These are phyloP conservation scores for Ophthalmolycus amberensis DNA, from an alignment of 2,113 vertebrate genomes.

Conservation along the genomic window DNA sequence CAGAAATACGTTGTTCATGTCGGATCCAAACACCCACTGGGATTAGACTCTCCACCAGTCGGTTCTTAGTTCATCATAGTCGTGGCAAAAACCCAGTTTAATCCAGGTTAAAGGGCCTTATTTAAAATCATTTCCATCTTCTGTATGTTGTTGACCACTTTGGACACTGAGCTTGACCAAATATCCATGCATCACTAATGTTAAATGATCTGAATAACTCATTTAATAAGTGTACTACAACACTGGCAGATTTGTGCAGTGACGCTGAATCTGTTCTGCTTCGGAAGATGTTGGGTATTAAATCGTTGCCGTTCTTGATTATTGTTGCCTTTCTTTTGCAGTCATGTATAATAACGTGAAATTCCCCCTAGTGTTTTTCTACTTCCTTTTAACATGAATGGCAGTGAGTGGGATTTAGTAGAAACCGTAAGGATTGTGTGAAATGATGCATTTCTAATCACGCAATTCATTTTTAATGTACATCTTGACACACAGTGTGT, in stretches of 20 bases:
- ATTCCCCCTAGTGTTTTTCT: not conserved
- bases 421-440: not conserved
- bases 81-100: not conserved
- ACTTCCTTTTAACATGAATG: not conserved
- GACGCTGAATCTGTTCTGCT: constrained; percentile 43
- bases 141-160: not conserved
- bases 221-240: constrained; percentile 29
- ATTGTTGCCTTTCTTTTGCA: constrained; percentile 5
- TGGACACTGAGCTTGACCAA: constrained; percentile 25
- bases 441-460: constrained; percentile 20
- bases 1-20: not conserved
- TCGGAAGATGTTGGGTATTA: not conserved
- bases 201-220: constrained; percentile 39
- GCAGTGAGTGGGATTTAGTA: not conserved
- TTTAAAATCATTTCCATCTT: constrained; percentile 4
- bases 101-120: not conserved
- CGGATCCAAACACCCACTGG: not conserved
- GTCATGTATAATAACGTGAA: not conserved
- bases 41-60: not conserved
- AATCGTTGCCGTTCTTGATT: constrained; percentile 5
- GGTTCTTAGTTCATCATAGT: not conserved
- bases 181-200: constrained; percentile 30
- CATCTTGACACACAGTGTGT: not conserved
- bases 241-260: constrained; percentile 19
- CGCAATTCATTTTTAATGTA: not conserved